A percentile compares a stretch with the other conserved stretches of the same genome.
Evolutionary conservation across 2,113 vertebrate genomes (phyloP).

Genomic region (Tichodroma muraria): DNA sequence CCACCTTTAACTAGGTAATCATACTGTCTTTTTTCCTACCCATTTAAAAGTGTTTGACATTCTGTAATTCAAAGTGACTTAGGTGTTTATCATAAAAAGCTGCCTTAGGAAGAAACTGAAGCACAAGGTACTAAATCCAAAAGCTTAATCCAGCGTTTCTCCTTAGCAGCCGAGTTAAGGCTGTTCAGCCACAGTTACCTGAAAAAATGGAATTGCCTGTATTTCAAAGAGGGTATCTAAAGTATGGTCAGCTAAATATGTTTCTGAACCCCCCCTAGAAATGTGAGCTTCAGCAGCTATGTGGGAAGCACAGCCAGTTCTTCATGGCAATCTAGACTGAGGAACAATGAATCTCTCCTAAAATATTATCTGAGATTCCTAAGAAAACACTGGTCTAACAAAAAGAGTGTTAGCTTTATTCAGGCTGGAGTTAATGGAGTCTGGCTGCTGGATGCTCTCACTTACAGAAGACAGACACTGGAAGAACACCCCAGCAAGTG

Average conservation of each 20-base stretch:
- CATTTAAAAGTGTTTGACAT: conserved; percentile 26
- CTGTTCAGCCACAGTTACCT: neutral
- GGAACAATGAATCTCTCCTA: neutral
- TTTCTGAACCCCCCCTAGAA: neutral
- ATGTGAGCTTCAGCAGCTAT: neutral
- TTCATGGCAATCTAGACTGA: neutral
- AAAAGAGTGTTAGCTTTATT: neutral
- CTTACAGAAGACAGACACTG: neutral
- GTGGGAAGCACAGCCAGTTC: neutral
- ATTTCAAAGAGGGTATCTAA: neutral
- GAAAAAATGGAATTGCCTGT: neutral
- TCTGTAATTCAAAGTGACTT: conserved; percentile 29
- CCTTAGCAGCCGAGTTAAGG: neutral
- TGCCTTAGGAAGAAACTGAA: neutral
- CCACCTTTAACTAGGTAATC: conserved; percentile 36
- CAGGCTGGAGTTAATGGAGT: neutral
- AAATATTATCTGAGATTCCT: neutral
- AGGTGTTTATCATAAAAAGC: conserved; percentile 36
- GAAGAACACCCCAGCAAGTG: neutral
- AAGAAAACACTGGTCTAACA: neutral
- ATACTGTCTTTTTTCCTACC: conserved; percentile 15
- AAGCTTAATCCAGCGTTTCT: neutral
- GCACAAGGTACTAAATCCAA: neutral
- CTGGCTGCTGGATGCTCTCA: neutral
- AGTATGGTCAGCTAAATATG: neutral